These are phyloP conservation scores for Volucella zonaria DNA, from an alignment of 2,888 invertebrate genomes.

Conservation along the genomic window DNA sequence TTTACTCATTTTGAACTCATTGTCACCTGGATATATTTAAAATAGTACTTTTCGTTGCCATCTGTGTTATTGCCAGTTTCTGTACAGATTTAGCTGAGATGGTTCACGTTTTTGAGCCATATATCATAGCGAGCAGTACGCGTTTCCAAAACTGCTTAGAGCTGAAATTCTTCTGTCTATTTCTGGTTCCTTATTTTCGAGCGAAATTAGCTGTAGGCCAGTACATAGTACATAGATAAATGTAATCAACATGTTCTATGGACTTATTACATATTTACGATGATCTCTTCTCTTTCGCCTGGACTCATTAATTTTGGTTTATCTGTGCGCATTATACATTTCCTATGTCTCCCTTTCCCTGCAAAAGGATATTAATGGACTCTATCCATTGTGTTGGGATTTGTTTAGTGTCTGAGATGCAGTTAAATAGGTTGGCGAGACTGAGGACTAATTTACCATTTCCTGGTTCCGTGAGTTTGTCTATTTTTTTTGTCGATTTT, in stretches of 20 bases:
- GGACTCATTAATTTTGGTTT: conserved; percentile 4
- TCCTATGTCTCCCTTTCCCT: too few species aligned
- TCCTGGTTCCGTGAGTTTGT: too few species aligned
- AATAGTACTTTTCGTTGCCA: conserved; percentile 5
- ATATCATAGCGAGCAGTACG: neutral
- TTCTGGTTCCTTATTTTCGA: conserved; percentile 9
- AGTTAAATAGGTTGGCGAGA: too few species aligned
- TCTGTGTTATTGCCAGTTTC: conserved; percentile 2
- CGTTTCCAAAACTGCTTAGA: too few species aligned
- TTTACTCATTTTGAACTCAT: neutral
- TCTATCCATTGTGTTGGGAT: too few species aligned
- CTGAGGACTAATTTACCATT: too few species aligned
- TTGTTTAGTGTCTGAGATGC: too few species aligned
- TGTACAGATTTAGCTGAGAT: neutral
- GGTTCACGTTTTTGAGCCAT: neutral
- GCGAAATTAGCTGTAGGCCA: neutral
- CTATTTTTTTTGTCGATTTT: too few species aligned
- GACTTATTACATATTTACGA: too few species aligned
- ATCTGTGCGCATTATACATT: neutral
- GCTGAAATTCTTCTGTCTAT: conserved; percentile 8
- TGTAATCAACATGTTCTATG: neutral
- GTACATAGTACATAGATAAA: too few species aligned
- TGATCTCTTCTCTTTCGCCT: neutral
- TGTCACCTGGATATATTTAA: conserved; percentile 11
- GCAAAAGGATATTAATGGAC: too few species aligned